A percentile compares a stretch with the other conserved stretches of the same genome.
Evolutionary conservation across 2,888 invertebrate species (phyloP).

Genomic region (Achlya flavicornis): DNA sequence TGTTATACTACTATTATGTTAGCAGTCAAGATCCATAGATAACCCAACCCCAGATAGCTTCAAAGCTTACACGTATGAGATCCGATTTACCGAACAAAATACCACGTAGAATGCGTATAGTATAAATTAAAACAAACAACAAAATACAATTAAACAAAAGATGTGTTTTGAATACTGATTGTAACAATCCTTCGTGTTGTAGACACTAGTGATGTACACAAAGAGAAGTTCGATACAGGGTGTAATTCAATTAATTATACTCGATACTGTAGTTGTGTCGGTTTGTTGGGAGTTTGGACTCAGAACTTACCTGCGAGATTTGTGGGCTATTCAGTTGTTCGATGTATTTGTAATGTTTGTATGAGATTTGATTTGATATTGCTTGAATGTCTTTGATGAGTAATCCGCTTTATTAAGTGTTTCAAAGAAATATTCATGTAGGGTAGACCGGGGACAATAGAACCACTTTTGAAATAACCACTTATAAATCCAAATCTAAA

Average conservation of each 20-base stretch:
- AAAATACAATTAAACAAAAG: slow-evolving; percentile 11
- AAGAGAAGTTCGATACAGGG: slow-evolving; percentile 20
- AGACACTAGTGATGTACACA: not conserved
- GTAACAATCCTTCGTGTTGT: slow-evolving; percentile 3
- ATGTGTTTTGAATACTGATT: slow-evolving; percentile 11
- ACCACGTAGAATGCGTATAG: not conserved
- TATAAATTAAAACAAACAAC: slow-evolving; percentile 11
- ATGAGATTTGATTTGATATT: not conserved
- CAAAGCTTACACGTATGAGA: no score
- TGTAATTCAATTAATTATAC: slow-evolving; percentile 30
- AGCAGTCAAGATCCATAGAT: no score
- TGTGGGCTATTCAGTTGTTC: not conserved
- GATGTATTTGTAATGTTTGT: not conserved
- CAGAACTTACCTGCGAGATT: slow-evolving; percentile 7
- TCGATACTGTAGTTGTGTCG: slow-evolving; percentile 18
- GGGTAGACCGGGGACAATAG: no score
- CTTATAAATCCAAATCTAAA: no score
- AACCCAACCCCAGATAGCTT: no score
- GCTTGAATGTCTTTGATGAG: no score
- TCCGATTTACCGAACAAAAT: not conserved
- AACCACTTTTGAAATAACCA: no score
- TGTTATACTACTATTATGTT: no score
- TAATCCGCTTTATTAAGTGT: no score
- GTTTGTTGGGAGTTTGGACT: slow-evolving; percentile 6
- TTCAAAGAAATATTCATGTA: no score